Evolutionary conservation across 1,140 invertebrate genomes (phyloP), one percentile per base, ranked within the genome.

Genomic region (Drosophila kurseongensis): DNA sequence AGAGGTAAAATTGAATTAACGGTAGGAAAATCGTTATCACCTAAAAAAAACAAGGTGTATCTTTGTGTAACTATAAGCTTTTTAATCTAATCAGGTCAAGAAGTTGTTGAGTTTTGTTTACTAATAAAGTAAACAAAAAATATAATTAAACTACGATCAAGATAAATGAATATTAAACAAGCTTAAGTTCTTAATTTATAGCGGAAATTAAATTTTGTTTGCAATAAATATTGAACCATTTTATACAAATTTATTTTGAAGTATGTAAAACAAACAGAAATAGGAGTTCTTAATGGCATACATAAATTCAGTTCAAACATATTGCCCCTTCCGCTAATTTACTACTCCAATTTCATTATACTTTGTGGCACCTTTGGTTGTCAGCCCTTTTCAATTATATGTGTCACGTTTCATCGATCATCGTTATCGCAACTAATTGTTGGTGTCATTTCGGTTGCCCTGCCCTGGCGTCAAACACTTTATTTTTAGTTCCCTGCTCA

Each of bases 401-500:
- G 50, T 52, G 40, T 16, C 35, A 76, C 48, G 55, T 41, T 61
- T 55, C 44, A 56, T 44, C 32, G 35, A 44, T 55, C 18, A 54
- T 68, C 42, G 44, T 38, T 44, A 45, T 18, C 29, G 29, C 9
- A 73, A 73, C 54, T 78, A 78, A 78, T 78, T 78, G 76, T 66
- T 66, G 50, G 29, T 66, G 23, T 32, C 54, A 54, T 76, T 76
- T 60, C 16, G 38, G 38, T 41, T 36, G 50, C 50, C 14, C 32
- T 13, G 14, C 32, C 32, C n/a, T 71, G 51, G 66, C 66, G 66
- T 36, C 67, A 42, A 13, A 14, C 44, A 48, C 47, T 55, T 44
- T 55, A 45, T 54, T 44, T 61, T 56, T 42, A 41, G 69, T 42
- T 16, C 23, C 42, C 42, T 13, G 12, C 23, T 44, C 14, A 10